Conservation (phyloP, 2,888 invertebrate genomes). For the Ectemnius continuus region DNA sequence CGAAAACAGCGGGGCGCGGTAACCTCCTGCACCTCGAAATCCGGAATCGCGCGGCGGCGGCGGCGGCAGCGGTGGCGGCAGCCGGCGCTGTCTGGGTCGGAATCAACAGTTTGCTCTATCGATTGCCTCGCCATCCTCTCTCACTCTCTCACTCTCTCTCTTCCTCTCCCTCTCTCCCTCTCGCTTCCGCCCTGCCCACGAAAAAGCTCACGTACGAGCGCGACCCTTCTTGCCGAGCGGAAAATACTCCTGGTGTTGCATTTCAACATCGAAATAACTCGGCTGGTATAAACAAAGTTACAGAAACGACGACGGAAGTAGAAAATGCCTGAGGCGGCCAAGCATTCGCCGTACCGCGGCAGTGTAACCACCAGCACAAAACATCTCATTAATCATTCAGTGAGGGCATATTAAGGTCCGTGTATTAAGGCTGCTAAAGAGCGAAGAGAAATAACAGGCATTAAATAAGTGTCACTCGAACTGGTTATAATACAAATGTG, state of each 20-base stretch:
- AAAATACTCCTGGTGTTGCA: neutral
- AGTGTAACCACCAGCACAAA: neutral
- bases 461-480: slow-evolving; percentile 1
- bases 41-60: slow-evolving; percentile 31
- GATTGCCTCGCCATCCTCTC: slow-evolving; percentile 63
- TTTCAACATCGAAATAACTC: no score
- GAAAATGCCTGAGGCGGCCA: no score
- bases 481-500: neutral
- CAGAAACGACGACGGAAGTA: no score
- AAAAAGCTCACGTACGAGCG: slow-evolving; percentile 33
- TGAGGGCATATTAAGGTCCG: neutral
- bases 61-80: slow-evolving; percentile 45
- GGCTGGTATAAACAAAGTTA: no score
- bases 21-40: slow-evolving; percentile 40
- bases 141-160: no score
- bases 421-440: neutral
- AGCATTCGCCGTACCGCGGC: neutral
- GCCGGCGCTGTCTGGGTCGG: slow-evolving; percentile 71
- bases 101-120: slow-evolving; percentile 78
- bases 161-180: slow-evolving; percentile 19
- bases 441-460: neutral
- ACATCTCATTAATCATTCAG: neutral
- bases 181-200: slow-evolving; percentile 40
- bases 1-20: slow-evolving; percentile 18
- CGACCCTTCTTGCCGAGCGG: slow-evolving; percentile 31